These are phyloP conservation scores for Melanostoma scalare DNA, from an alignment of 2,888 invertebrate genomes.

Conservation along the genomic window DNA sequence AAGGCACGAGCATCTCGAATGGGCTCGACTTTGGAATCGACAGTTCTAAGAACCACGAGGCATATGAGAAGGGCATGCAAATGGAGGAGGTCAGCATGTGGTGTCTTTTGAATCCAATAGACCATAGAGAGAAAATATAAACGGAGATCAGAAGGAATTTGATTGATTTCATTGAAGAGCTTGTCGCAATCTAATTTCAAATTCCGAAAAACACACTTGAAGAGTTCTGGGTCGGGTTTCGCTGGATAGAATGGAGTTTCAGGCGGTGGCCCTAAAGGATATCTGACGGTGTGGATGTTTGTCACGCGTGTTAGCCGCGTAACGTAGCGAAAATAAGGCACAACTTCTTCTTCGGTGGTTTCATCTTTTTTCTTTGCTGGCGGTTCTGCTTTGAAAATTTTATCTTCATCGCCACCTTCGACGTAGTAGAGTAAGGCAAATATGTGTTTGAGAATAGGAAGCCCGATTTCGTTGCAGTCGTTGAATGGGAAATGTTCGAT, in stretches of 20 bases:
- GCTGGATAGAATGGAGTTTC: constrained; percentile 75
- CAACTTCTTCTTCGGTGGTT: constrained; percentile 62
- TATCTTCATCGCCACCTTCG: constrained; percentile 72
- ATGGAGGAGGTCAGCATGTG: constrained; percentile 78
- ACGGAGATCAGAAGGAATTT: constrained; percentile 77
- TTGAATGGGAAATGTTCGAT: constrained; percentile 86
- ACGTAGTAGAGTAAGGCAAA: constrained; percentile 82
- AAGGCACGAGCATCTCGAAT: constrained; percentile 78
- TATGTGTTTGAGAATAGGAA: constrained; percentile 86
- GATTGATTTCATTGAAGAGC: constrained; percentile 76
- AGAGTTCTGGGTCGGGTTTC: constrained; percentile 75
- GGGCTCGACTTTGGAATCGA: constrained; percentile 79
- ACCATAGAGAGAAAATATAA: constrained; percentile 79
- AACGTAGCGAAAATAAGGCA: constrained; percentile 78
- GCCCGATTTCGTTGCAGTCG: constrained; percentile 84
- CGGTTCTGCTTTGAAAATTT: constrained; percentile 26
- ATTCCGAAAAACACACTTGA: constrained; percentile 76
- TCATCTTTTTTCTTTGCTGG: constrained; percentile 70
- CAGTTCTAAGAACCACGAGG: constrained; percentile 77
- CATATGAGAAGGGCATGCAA: constrained; percentile 79
- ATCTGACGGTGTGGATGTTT: constrained; percentile 78
- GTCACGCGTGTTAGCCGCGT: constrained; percentile 79
- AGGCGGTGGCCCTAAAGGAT: constrained; percentile 74
- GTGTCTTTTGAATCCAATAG: constrained; percentile 80
- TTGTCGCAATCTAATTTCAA: constrained; percentile 72